A percentile compares a stretch with the other conserved stretches of the same genome.
phyloP scores from a whole-genome alignment of 2,797 vertebrate species.

The Danio kyathit region DNA sequence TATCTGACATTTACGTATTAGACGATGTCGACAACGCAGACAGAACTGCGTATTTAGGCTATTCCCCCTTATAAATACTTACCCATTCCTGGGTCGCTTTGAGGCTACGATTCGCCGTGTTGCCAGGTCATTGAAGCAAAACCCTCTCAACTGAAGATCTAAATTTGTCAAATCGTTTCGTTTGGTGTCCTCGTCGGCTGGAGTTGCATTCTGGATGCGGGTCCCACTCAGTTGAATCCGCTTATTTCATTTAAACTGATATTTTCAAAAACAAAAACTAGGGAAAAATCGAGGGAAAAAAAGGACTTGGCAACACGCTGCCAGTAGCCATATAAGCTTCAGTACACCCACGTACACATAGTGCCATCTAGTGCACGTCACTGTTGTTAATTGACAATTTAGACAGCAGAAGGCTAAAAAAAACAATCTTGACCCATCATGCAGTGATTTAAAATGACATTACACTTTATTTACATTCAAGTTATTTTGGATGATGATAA shows the following conservation, averaged over 20 bases:
- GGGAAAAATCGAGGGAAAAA: no score
- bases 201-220: no score
- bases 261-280: no score
- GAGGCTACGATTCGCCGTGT: no score
- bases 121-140: no score
- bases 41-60: not conserved
- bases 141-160: no score
- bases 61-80: not conserved
- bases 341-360: not conserved
- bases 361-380: not conserved
- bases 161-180: no score
- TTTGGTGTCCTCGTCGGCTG: no score
- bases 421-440: not conserved
- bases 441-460: not conserved
- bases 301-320: no score
- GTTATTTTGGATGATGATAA: constrained; percentile 1
- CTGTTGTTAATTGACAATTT: not conserved
- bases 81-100: not conserved
- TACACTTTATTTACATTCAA: constrained; percentile 12
- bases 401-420: not conserved
- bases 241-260: no score
- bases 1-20: not conserved
- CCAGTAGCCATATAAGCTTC: not conserved
- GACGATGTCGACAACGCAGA: not conserved
- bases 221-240: no score